These are phyloP conservation scores for Neodiprion lecontei DNA, from an alignment of 1,140 invertebrate genomes.

Conservation along the genomic window DNA sequence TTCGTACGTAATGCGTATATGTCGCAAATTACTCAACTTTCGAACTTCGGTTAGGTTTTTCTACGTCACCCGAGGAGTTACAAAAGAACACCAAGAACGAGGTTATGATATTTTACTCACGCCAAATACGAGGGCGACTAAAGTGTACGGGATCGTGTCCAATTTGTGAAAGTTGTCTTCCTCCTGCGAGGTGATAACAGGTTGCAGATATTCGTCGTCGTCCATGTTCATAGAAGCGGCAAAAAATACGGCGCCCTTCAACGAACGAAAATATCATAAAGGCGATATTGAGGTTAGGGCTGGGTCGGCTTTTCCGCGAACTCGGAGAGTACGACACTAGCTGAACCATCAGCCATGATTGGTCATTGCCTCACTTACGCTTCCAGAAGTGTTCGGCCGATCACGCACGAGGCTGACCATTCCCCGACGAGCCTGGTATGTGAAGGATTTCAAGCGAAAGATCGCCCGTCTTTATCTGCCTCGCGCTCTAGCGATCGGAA, in stretches of 20 bases:
- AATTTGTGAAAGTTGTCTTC: conserved; percentile 62
- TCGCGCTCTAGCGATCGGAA: no score
- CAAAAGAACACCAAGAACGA: background rate
- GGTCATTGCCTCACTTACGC: conserved; percentile 40
- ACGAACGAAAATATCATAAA: conserved; percentile 12
- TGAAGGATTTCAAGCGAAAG: background rate
- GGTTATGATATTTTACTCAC: conserved; percentile 37
- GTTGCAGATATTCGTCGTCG: conserved; percentile 61
- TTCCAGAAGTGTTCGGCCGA: conserved; percentile 39
- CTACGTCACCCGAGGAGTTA: conserved; percentile 25
- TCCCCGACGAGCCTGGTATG: conserved; percentile 21
- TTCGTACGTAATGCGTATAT: no score
- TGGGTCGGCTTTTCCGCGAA: background rate
- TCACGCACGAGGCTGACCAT: conserved; percentile 49
- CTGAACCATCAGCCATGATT: background rate
- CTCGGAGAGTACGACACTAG: background rate
- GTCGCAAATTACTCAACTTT: no score
- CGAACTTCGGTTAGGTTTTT: background rate
- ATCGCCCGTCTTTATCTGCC: background rate
- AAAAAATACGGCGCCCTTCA: conserved; percentile 66
- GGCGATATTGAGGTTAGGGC: background rate
- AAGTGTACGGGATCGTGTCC: conserved; percentile 55
- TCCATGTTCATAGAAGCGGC: conserved; percentile 64
- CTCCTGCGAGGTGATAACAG: conserved; percentile 57
- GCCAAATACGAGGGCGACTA: conserved; percentile 46